Base-by-base conservation (phyloP, 2,888 invertebrate genomes). In the Limenitis camilla region DNA sequence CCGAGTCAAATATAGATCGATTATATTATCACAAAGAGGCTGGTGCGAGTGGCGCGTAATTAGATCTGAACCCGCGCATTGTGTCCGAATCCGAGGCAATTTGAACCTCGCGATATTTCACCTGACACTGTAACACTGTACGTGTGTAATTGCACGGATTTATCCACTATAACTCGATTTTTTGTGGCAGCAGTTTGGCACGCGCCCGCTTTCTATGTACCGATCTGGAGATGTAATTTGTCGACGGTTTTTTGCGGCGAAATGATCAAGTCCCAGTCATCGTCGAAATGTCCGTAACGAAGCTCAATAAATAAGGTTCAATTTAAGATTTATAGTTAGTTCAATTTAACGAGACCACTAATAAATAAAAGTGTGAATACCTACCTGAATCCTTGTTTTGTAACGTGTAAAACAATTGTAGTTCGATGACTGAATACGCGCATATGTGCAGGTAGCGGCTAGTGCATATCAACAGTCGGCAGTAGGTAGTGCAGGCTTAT, bases 101-200 rank as follows among this genome's bases (percentile, higher is more conserved):
- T 82, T 74, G 78, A 74, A 76, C 80, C 74, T 75, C 78, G 76
- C 74, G 76, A 75, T 83, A 82, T 81, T 81, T 79, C 84, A 81
- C 81, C 74, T 73, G 74, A 72, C 70, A 66, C 42, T 67, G 63
- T 58, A 19, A 1, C 19, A 19, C 19, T 65, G 78, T 79, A 84
- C 83, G 83, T 86, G 86, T 81, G 78, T 81, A 81, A 84, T 83
- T 78, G 81, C 77, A 81, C 78, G 79, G 82, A 81, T 81, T 85
- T 77, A 77, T 77, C 72, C 69, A 76, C 74, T 77, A 73, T 72
- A 75, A 71, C 74, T 75, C 69, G 59, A 70, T 70, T 83, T 84
- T 86, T 85, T 84, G 76, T 78, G 58, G 64, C 50, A 40, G 55
- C 58, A 62, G 59, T 67, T 56, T 70, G 77, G 85, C 85, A 85